These are phyloP conservation scores for Conchocele bisecta DNA, from an alignment of 2,888 invertebrate genomes.

Conservation along the genomic window DNA sequence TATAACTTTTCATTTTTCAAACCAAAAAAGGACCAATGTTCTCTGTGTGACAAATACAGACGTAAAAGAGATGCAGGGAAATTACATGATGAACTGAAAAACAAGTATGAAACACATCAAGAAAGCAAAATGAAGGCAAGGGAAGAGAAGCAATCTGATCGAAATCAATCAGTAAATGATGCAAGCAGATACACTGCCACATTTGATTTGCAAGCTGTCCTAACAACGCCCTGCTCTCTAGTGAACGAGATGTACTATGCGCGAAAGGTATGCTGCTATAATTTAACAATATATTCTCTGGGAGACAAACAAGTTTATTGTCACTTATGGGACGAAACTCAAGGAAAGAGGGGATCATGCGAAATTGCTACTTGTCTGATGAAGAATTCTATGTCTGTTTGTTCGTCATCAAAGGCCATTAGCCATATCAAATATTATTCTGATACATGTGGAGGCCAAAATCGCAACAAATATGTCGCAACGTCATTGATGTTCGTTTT, in stretches of 20 bases:
- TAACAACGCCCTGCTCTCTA: constrained; percentile 24
- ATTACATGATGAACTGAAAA: neutral
- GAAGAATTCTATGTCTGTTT: too few relatives aligned
- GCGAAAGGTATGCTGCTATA: constrained; percentile 23
- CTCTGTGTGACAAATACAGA: neutral
- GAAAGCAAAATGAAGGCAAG: constrained; percentile 7
- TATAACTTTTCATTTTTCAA: constrained; percentile 12
- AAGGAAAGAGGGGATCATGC: constrained; percentile 26
- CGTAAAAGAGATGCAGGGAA: neutral
- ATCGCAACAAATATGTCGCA: too few relatives aligned
- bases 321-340: constrained; percentile 29
- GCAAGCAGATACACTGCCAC: constrained; percentile 13
- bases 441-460: too few relatives aligned
- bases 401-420: too few relatives aligned
- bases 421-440: too few relatives aligned
- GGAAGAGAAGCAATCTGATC: constrained; percentile 18
- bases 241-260: constrained; percentile 45
- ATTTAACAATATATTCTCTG: constrained; percentile 24
- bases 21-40: constrained; percentile 33
- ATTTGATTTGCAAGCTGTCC: constrained; percentile 35
- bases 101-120: constrained; percentile 15
- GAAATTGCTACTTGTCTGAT: constrained; percentile 24
- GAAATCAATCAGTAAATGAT: constrained; percentile 4
- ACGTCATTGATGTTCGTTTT: too few relatives aligned
- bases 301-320: constrained; percentile 27